Percentiles rank a stretch among this genome's conserved stretches.
These are phyloP conservation scores for Aphelinus atriplicis DNA, from an alignment of 1,140 invertebrate species.

Conservation along the genomic window DNA sequence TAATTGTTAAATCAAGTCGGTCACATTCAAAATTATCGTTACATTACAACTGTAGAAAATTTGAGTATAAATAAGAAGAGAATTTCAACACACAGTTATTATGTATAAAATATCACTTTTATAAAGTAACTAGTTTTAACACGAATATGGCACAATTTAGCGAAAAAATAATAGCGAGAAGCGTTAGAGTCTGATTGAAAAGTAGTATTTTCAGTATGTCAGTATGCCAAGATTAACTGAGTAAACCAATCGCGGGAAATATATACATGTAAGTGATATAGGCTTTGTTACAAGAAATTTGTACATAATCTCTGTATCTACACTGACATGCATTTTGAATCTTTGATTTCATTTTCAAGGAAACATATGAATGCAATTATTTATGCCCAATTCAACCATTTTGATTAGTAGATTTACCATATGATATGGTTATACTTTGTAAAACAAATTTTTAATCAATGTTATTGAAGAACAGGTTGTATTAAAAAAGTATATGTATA, in stretches of 20 bases:
- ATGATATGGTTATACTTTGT: not conserved
- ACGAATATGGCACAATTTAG: conserved; percentile 25
- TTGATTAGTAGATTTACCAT: conserved; percentile 21
- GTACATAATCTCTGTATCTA: conserved; percentile 33
- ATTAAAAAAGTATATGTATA: conserved; percentile 12
- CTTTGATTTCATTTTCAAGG: conserved; percentile 1
- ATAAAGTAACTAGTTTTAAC: conserved; percentile 36
- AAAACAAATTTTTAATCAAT: conserved; percentile 31
- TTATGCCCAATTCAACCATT: not conserved
- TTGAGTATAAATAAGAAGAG: not conserved
- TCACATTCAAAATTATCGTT: no score
- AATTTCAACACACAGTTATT: not conserved
- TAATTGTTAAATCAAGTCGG: not conserved
- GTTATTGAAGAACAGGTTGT: conserved; percentile 24
- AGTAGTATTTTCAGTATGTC: conserved; percentile 14
- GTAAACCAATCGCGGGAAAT: conserved; percentile 25
- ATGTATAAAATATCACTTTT: conserved; percentile 7
- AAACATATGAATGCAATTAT: conserved; percentile 16
- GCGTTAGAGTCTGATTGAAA: not conserved
- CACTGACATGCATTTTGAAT: conserved; percentile 5
- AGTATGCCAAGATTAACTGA: conserved; percentile 1
- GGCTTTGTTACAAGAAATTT: conserved; percentile 34
- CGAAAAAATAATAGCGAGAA: not conserved
- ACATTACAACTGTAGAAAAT: not conserved
- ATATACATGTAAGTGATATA: conserved; percentile 30